Percentiles rank a stretch among this genome's conserved stretches.
These are phyloP conservation scores for Ficedula albicollis DNA, from an alignment of 2,797 vertebrate species.

Conservation along the genomic window DNA sequence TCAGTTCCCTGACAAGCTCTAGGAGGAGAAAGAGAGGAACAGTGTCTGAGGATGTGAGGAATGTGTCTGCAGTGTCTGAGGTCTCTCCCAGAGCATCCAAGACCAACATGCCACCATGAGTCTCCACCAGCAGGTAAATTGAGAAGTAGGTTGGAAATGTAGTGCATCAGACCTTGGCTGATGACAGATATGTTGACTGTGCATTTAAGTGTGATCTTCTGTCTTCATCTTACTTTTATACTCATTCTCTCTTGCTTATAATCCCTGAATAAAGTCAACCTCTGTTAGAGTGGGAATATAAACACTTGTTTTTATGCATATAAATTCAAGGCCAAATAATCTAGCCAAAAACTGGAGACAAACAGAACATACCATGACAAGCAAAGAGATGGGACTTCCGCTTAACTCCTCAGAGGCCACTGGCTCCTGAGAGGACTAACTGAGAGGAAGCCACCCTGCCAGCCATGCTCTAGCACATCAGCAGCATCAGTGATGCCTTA, in stretches of 20 bases:
- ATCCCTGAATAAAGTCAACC: background rate
- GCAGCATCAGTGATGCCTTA: background rate
- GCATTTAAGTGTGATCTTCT: background rate
- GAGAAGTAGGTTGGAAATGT: background rate
- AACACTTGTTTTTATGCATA: background rate
- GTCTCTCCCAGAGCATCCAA: background rate
- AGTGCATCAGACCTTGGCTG: background rate
- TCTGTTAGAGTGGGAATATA: background rate
- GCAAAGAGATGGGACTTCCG: background rate
- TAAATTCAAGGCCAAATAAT: background rate
- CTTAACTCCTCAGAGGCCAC: background rate
- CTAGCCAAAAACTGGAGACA: background rate
- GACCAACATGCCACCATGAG: background rate
- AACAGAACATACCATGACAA: background rate
- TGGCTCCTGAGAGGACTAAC: background rate
- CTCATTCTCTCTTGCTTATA: background rate
- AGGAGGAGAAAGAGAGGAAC: background rate
- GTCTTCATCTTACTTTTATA: background rate
- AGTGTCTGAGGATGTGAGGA: background rate
- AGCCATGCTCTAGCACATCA: background rate
- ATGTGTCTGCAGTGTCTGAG: background rate
- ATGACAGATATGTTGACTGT: background rate
- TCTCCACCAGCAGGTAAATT: background rate
- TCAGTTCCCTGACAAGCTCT: background rate
- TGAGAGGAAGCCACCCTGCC: rapidly evolving